Percentiles rank a stretch among this genome's conserved stretches.
Evolutionary conservation across 2,888 invertebrate species (phyloP).

Genomic region (Megaustenia siamemsis): DNA sequence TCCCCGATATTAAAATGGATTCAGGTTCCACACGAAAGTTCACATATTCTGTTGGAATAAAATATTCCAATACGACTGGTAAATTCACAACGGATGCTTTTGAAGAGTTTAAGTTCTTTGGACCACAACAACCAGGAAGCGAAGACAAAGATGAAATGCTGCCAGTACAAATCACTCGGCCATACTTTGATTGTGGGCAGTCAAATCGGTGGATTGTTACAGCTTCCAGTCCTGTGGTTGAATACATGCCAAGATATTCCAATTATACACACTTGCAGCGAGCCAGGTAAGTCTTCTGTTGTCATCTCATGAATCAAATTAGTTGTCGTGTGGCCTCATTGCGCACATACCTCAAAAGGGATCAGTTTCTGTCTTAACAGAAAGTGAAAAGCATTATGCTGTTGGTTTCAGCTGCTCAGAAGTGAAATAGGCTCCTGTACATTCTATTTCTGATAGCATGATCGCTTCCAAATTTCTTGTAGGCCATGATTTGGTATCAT

Average conservation of each 20-base stretch:
- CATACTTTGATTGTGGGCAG: conserved; percentile 97
- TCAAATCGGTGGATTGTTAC: conserved; percentile 97
- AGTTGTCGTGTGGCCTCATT: too few species aligned
- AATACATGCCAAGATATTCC: conserved; percentile 88
- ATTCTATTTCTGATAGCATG: too few species aligned
- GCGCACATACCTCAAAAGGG: too few species aligned
- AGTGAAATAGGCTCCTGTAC: too few species aligned
- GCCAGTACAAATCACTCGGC: conserved; percentile 95
- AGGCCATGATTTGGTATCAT: too few species aligned
- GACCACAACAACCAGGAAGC: conserved; percentile 79
- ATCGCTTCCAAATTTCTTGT: too few species aligned
- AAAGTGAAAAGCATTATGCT: too few species aligned
- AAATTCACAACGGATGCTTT: conserved; percentile 71
- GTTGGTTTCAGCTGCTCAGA: too few species aligned
- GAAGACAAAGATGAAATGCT: conserved; percentile 81
- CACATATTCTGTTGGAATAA: conserved; percentile 76
- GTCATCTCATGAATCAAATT: not conserved
- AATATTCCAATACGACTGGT: conserved; percentile 77
- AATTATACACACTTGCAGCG: conserved; percentile 76
- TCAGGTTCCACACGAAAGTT: conserved; percentile 79
- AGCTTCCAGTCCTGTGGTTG: conserved; percentile 95
- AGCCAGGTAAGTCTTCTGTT: conserved; percentile 67
- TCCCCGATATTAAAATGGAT: conserved; percentile 94
- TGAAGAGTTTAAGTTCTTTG: conserved; percentile 74
- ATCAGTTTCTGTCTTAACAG: too few species aligned